phyloP scores from a whole-genome alignment of 1,140 invertebrate genomes.

The Plutomurus gul region DNA sequence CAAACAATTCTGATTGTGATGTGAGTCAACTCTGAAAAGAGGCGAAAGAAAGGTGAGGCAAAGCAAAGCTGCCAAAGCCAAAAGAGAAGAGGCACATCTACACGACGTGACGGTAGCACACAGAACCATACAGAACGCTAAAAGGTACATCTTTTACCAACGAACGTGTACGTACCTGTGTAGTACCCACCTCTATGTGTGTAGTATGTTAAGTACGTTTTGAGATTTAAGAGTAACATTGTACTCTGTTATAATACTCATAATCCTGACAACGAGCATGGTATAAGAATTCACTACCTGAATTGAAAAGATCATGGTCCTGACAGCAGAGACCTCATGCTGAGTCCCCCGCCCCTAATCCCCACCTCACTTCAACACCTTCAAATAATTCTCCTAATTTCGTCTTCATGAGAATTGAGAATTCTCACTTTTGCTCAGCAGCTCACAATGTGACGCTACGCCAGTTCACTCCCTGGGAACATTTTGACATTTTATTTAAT shows the following conservation, averaged over 20 bases:
- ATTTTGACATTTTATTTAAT: slow-evolving; percentile 20
- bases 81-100: slow-evolving; percentile 17
- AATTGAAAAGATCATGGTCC: slow-evolving; percentile 52
- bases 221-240: not conserved
- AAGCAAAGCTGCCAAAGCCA: not conserved
- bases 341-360: slow-evolving; percentile 27
- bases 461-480: slow-evolving; percentile 1
- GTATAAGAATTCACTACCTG: slow-evolving; percentile 46
- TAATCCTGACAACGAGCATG: slow-evolving; percentile 42
- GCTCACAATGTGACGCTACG: not conserved
- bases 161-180: too few relatives aligned
- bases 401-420: slow-evolving; percentile 36
- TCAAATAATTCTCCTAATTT: slow-evolving; percentile 50
- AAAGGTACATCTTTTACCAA: slow-evolving; percentile 6
- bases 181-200: not conserved
- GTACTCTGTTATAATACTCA: not conserved
- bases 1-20: slow-evolving; percentile 4
- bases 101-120: too few relatives aligned
- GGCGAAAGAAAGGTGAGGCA: not conserved
- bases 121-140: not conserved
- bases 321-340: slow-evolving; percentile 47
- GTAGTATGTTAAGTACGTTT: not conserved
- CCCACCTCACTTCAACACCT: slow-evolving; percentile 47
- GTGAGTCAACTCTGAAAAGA: slow-evolving; percentile 15
- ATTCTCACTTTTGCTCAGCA: slow-evolving; percentile 24